These are phyloP conservation scores for Marcusenius ussheri DNA, from an alignment of 2,113 vertebrate genomes.

Conservation along the genomic window DNA sequence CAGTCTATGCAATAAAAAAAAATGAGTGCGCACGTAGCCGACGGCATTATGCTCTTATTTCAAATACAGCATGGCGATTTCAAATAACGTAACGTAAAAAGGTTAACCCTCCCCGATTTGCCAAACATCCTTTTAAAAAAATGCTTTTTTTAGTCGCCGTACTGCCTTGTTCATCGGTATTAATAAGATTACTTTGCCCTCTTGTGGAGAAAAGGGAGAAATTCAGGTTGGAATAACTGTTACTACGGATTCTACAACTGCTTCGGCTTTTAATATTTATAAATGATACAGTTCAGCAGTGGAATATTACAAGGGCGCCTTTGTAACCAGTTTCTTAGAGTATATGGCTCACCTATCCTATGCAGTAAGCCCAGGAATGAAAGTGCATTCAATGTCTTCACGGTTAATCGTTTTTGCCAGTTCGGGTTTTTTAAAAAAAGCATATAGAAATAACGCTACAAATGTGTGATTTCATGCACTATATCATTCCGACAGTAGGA, in stretches of 20 bases:
- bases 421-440: not conserved
- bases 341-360: not conserved
- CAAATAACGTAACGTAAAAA: not conserved
- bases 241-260: not conserved
- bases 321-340: not conserved
- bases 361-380: not conserved
- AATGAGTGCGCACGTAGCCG: not conserved
- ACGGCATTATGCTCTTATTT: not conserved
- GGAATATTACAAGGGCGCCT: not conserved
- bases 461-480: not conserved
- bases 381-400: not conserved
- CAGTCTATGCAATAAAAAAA: not conserved
- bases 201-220: not conserved
- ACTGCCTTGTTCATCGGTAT: not conserved
- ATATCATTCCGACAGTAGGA: not conserved
- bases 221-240: not conserved
- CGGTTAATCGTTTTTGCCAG: not conserved
- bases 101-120: not conserved
- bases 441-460: not conserved
- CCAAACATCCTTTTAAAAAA: not conserved
- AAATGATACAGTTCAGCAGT: not conserved
- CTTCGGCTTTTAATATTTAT: not conserved
- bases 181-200: not conserved
- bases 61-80: not conserved
- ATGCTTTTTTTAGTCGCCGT: not conserved